Evolutionary conservation across 1,140 invertebrate genomes (phyloP).

Genomic region (Bombus consobrinus): DNA sequence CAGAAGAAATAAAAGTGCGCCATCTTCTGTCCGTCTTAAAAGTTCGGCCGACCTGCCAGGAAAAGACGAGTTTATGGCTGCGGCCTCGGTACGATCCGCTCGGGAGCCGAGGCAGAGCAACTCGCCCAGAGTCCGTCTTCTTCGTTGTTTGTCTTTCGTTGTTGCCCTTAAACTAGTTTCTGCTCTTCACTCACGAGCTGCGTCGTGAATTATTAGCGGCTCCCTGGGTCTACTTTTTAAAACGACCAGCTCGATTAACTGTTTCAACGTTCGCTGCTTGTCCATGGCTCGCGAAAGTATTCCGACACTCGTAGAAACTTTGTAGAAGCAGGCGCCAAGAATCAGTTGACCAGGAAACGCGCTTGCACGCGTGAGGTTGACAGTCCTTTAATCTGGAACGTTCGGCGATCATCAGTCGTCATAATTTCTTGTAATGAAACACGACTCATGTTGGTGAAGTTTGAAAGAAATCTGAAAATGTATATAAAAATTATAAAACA

Average conservation of each 20-base stretch:
- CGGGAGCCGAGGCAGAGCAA: neutral
- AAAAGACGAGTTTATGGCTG: conserved; percentile 55
- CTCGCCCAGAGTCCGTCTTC: neutral
- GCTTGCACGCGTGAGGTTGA: no score
- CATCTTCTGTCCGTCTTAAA: conserved; percentile 62
- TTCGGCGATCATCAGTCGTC: no score
- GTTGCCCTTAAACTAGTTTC: conserved; percentile 19
- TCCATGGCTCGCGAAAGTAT: no score
- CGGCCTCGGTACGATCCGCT: conserved; percentile 19
- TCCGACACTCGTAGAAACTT: no score
- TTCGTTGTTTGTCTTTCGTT: conserved; percentile 15
- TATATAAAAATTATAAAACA: no score
- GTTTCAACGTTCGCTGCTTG: neutral
- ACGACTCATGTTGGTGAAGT: no score
- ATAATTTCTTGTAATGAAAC: no score
- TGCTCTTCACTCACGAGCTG: neutral
- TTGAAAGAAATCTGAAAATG: no score
- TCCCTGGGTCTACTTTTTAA: neutral
- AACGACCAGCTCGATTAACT: neutral
- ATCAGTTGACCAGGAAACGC: no score
- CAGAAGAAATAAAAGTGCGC: conserved; percentile 59
- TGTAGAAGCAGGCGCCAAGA: no score
- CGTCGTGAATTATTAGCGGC: conserved; percentile 20
- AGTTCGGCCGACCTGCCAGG: conserved; percentile 46
- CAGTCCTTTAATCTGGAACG: no score